Conservation (phyloP, 2,797 vertebrate species). For the Peromyscus attwateri region DNA sequence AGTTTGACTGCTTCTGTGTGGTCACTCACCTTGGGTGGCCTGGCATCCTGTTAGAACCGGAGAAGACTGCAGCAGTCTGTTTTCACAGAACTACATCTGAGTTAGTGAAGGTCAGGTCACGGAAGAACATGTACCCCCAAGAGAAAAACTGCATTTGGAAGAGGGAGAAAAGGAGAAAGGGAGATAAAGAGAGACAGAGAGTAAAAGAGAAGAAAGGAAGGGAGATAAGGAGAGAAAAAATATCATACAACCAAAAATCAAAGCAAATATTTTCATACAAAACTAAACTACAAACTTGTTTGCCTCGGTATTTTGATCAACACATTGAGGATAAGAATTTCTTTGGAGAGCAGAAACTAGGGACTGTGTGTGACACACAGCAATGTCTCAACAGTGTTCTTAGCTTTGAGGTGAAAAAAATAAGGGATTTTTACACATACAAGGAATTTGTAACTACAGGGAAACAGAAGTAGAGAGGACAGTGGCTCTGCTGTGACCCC, state of each 20-base stretch:
- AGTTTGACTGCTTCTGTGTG: slow-evolving; percentile 2
- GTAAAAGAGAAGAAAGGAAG: neutral
- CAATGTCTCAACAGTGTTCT: neutral
- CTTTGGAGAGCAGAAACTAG: neutral
- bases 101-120: neutral
- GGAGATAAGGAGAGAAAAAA: neutral
- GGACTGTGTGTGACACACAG: neutral
- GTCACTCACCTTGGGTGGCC: slow-evolving; percentile 25
- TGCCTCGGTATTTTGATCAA: neutral
- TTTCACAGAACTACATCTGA: slow-evolving; percentile 23
- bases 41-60: neutral
- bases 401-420: neutral
- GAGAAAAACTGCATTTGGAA: neutral
- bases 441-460: neutral
- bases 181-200: neutral
- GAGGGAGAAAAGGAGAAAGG: neutral
- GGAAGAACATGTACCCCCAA: neutral
- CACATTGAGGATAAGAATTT: neutral
- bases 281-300: neutral
- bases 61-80: neutral
- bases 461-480: neutral
- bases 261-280: neutral
- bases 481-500: neutral
- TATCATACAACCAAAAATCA: neutral
- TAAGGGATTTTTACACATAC: neutral